phyloP scores from a whole-genome alignment of 2,113 vertebrate species.

The Antechinus flavipes region DNA sequence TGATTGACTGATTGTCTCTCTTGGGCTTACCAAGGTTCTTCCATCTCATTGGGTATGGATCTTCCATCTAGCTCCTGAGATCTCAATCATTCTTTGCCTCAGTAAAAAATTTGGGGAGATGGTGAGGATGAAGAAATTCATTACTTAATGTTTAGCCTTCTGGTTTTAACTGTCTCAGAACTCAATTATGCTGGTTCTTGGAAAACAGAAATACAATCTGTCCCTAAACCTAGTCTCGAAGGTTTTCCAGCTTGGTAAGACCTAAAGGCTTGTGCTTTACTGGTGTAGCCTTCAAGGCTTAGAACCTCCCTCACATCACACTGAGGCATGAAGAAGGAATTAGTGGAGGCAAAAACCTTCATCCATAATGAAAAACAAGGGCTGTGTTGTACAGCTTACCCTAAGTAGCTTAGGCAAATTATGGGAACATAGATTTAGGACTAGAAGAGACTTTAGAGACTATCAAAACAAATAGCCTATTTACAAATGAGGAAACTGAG shows the following conservation, averaged over 20 bases:
- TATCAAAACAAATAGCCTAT: not conserved
- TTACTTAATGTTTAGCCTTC: not conserved
- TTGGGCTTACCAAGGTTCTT: not conserved
- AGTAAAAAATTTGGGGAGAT: not conserved
- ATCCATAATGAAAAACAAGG: slow-evolving; percentile 58
- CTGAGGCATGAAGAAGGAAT: slow-evolving; percentile 62
- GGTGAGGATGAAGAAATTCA: not conserved
- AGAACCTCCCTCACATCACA: not conserved
- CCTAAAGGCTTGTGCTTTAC: not conserved
- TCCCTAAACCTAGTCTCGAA: not conserved
- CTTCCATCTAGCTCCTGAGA: not conserved
- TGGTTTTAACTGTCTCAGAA: not conserved
- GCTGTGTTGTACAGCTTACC: slow-evolving; percentile 26
- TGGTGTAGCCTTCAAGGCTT: not conserved
- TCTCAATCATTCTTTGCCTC: not conserved
- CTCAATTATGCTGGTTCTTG: not conserved
- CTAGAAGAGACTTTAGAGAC: not conserved
- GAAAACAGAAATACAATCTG: not conserved
- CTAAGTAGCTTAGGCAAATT: not conserved
- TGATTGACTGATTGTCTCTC: not conserved
- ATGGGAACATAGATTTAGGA: not conserved
- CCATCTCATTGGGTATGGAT: not conserved
- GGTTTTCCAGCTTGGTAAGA: not conserved
- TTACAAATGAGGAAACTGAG: not conserved
- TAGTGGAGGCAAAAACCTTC: slow-evolving; percentile 3